Percentiles rank a stretch among this genome's conserved stretches.
Conservation (phyloP, 2,888 invertebrate species). For the Leptopterna dolabrata region DNA sequence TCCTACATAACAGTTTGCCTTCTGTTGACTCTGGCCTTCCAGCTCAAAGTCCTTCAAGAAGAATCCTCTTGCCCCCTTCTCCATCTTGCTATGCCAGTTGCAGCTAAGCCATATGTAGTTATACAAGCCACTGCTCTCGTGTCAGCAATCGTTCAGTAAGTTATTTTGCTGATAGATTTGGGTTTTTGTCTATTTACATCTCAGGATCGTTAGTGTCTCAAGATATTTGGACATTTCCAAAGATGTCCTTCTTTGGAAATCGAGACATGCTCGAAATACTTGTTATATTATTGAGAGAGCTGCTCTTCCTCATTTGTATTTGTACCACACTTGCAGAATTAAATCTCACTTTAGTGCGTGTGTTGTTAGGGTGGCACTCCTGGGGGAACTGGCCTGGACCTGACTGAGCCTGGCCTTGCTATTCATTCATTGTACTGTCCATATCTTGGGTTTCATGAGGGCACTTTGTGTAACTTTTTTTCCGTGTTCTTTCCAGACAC, state of each 20-base stretch:
- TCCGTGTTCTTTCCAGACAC: neutral
- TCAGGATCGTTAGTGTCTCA: neutral
- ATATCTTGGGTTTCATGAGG: too few relatives aligned
- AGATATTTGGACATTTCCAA: too few relatives aligned
- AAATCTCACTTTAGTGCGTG: too few relatives aligned
- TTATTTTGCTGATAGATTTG: neutral
- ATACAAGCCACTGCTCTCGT: slow-evolving; percentile 70
- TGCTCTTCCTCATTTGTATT: too few relatives aligned
- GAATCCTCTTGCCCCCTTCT: slow-evolving; percentile 69
- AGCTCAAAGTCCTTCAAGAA: slow-evolving; percentile 67
- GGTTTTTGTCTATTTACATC: neutral
- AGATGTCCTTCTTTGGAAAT: neutral
- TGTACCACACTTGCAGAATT: too few relatives aligned
- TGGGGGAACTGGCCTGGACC: too few relatives aligned
- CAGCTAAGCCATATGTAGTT: slow-evolving; percentile 72
- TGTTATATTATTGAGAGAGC: too few relatives aligned
- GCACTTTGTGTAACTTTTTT: neutral
- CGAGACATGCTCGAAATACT: too few relatives aligned
- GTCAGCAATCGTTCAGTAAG: slow-evolving; percentile 69
- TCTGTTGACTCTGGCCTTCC: slow-evolving; percentile 72
- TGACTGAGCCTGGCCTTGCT: too few relatives aligned
- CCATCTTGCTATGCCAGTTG: slow-evolving; percentile 72
- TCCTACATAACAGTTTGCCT: slow-evolving; percentile 76
- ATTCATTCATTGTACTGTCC: too few relatives aligned
- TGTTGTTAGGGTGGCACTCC: too few relatives aligned